Evolutionary conservation across 2,797 vertebrate species (phyloP).

Genomic region (Acestrorhynchus altus): DNA sequence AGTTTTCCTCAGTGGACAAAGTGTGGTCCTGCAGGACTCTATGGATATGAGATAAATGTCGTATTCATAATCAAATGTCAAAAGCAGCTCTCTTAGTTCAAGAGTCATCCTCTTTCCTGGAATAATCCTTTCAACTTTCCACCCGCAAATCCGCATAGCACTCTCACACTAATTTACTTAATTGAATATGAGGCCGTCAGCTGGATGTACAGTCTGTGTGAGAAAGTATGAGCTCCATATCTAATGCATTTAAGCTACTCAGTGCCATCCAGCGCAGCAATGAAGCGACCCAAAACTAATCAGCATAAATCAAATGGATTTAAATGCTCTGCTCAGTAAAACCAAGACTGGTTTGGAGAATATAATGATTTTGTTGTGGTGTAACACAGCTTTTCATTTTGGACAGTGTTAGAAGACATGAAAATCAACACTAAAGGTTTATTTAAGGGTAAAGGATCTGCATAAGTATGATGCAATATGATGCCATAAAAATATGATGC

Average conservation of each 20-base stretch:
- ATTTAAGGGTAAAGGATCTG: too few relatives aligned
- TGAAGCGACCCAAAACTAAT: slow-evolving; percentile 31
- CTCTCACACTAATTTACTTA: slow-evolving; percentile 59
- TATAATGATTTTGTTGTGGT: slow-evolving; percentile 19
- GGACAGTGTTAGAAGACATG: too few relatives aligned
- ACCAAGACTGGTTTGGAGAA: slow-evolving; percentile 21
- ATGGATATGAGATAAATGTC: slow-evolving; percentile 9
- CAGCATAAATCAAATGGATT: slow-evolving; percentile 42
- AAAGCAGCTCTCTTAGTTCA: slow-evolving; percentile 20
- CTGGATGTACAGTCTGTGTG: slow-evolving; percentile 53
- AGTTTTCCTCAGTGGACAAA: neutral
- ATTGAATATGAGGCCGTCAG: slow-evolving; percentile 64
- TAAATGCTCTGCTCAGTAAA: slow-evolving; percentile 40
- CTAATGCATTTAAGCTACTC: slow-evolving; percentile 46
- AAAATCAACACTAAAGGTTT: too few relatives aligned
- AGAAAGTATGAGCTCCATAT: slow-evolving; percentile 42
- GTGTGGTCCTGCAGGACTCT: slow-evolving; percentile 5
- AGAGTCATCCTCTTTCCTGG: slow-evolving; percentile 43
- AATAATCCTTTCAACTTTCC: slow-evolving; percentile 63
- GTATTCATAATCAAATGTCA: slow-evolving; percentile 21
- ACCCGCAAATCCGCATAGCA: slow-evolving; percentile 53
- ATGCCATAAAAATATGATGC: too few relatives aligned
- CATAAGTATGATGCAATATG: too few relatives aligned
- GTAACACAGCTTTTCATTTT: neutral
- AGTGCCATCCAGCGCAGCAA: slow-evolving; percentile 35